phyloP scores from a whole-genome alignment of 2,113 vertebrate genomes.

The Rutilus rutilus region DNA sequence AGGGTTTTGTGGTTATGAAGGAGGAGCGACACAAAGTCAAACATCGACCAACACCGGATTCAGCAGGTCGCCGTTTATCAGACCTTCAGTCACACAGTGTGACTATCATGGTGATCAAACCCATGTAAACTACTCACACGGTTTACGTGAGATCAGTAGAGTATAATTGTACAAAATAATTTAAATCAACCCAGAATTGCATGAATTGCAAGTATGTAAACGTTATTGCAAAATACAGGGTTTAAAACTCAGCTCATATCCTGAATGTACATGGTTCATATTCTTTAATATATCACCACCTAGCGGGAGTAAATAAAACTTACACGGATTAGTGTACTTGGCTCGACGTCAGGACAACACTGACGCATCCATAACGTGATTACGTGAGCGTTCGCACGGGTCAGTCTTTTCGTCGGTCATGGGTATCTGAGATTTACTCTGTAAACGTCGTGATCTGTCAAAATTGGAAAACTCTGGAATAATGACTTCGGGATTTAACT shows the following conservation, averaged over 20 bases:
- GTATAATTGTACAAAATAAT: background rate
- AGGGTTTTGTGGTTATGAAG: background rate
- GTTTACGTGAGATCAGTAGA: background rate
- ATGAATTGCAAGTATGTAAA: no score
- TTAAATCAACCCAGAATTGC: background rate
- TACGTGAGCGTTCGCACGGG: background rate
- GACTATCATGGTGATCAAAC: background rate
- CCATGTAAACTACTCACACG: background rate
- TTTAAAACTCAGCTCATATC: background rate
- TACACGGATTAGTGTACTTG: background rate
- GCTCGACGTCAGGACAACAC: background rate
- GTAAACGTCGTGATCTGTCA: background rate
- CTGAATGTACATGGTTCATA: background rate
- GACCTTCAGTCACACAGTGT: background rate
- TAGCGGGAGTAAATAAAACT: background rate
- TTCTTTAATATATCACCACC: background rate
- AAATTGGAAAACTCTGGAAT: no score
- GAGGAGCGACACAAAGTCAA: constrained; percentile 31
- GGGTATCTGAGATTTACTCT: background rate
- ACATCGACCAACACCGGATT: background rate
- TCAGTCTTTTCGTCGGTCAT: background rate
- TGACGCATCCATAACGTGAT: background rate
- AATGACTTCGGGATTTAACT: background rate
- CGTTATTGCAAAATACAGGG: background rate
- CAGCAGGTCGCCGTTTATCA: background rate